Evolutionary conservation across 2,113 vertebrate species (phyloP), one percentile per base, ranked within the genome.

Genomic region (Chionomys nivalis): DNA sequence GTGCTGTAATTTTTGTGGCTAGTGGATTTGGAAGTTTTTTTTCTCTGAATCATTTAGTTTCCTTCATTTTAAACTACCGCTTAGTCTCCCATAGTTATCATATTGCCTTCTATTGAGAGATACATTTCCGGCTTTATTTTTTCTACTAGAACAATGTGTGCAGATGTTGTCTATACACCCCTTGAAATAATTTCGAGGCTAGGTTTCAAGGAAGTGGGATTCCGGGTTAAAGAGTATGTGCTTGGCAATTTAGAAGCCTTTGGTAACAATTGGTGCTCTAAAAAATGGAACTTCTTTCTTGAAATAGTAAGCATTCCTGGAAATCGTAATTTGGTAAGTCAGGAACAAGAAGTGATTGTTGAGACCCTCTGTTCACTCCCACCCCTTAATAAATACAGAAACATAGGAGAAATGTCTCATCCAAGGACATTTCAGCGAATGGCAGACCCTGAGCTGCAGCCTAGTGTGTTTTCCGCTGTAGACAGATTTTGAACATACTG

Each of bases 251-350:
- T 58, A 83, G 42, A 61, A 82, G 39, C 76, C 17, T 14, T 68
- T 95, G 91, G 31, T 94, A 77, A 91, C 31, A 87, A 14, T 55
- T 66, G 65, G 36, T 89, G n/a, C 47, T 95, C 76, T 39, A 89
- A 88, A 88, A 95, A 89, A 47, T 79, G 33, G 42, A 88, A 92
- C 7, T 94, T 93, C 33, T 94, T 82, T 94, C 61, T 88, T 91
- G 73, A 96, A 90, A 39, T 89, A 36, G 36, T 79, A 68, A 92
- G 39, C 75, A 21, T 97, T 65, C 55, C 21, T 90, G 66, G 83
- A 83, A 78, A 75, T 94, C 1, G 47, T 89, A 93, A 86, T 92
- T 79, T 55, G 24, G 17, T 87, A 92, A 90, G 21, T 81, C 94
- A 4, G 77, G 75, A 90, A 68, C 12, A 92, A 68, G 42, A 96